phyloP scores from a whole-genome alignment of 1,140 invertebrate genomes.

The Magallana gigas region DNA sequence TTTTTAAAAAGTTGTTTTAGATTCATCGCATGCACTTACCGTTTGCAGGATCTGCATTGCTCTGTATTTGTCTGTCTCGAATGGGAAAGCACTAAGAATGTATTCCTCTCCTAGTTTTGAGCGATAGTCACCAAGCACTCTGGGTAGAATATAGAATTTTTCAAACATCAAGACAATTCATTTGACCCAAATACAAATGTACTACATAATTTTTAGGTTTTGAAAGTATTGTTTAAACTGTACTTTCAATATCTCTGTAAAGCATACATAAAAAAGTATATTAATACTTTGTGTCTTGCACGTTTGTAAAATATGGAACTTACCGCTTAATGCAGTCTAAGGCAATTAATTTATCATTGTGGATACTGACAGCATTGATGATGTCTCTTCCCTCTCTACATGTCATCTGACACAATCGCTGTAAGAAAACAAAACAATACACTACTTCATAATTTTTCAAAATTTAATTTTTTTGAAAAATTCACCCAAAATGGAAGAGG shows the following conservation, averaged over 20 bases:
- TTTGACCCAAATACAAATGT: neutral
- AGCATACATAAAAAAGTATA: no score
- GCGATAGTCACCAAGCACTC: conserved; percentile 73
- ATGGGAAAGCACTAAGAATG: conserved; percentile 75
- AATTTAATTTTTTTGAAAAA: no score
- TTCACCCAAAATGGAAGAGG: no score
- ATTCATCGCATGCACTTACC: conserved; percentile 61
- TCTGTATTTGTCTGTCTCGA: conserved; percentile 73
- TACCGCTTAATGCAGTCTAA: conserved; percentile 77
- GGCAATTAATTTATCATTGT: conserved; percentile 75
- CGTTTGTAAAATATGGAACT: neutral
- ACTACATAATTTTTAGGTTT: neutral
- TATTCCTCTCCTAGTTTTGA: conserved; percentile 75
- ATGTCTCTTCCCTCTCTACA: conserved; percentile 75
- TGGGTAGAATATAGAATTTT: conserved; percentile 48
- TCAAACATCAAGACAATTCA: neutral
- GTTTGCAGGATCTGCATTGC: conserved; percentile 74
- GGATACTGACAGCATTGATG: conserved; percentile 71
- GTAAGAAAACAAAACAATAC: conserved; percentile 47
- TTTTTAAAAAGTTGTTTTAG: neutral
- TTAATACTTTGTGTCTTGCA: no score
- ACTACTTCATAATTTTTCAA: neutral
- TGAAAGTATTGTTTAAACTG: neutral
- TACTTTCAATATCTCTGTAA: neutral
- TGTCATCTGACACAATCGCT: conserved; percentile 76